A percentile compares a stretch with the other conserved stretches of the same genome.
Evolutionary conservation across 2,113 vertebrate species (phyloP).

Genomic region (Arothron firmamentum): DNA sequence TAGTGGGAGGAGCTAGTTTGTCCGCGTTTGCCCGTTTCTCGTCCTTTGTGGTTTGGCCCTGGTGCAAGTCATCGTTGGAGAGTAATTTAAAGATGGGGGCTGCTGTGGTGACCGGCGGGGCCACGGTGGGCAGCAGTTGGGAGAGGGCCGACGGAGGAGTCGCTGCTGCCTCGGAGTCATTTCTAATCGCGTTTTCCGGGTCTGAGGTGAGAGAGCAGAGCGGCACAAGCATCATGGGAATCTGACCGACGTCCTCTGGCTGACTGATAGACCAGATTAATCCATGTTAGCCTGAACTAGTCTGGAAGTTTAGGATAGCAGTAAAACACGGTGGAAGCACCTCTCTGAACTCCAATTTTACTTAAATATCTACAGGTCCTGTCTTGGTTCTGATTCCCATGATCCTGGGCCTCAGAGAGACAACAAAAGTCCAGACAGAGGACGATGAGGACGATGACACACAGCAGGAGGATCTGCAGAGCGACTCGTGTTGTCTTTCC

Average conservation of each 20-base stretch:
- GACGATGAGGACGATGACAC: conserved; percentile 2
- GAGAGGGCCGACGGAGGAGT: conserved; percentile 37
- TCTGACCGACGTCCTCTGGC: not conserved
- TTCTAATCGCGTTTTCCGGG: conserved; percentile 58
- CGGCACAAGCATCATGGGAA: conserved; percentile 35
- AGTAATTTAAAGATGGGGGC: conserved; percentile 42
- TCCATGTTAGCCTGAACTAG: too few species aligned
- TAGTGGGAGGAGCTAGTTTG: conserved; percentile 27
- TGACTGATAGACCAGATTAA: too few species aligned
- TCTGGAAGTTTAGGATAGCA: too few species aligned
- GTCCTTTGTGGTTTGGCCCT: conserved; percentile 43
- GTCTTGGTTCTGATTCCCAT: conserved; percentile 27
- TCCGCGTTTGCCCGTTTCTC: too few species aligned
- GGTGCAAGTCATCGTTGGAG: conserved; percentile 27
- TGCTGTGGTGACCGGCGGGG: conserved; percentile 36
- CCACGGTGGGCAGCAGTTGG: conserved; percentile 46
- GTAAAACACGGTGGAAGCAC: too few species aligned
- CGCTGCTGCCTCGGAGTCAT: conserved; percentile 29
- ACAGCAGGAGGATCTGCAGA: conserved; percentile 30
- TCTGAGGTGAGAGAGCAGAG: conserved; percentile 58
- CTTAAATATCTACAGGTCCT: too few species aligned
- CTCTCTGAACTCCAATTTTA: not conserved
- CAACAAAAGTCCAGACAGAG: not conserved
- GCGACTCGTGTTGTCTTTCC: conserved; percentile 51
- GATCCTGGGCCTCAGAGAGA: conserved; percentile 37